Evolutionary conservation across 2,113 vertebrate species (phyloP), one percentile per base, ranked within the genome.

Genomic region (Sminthopsis crassicaudata): DNA sequence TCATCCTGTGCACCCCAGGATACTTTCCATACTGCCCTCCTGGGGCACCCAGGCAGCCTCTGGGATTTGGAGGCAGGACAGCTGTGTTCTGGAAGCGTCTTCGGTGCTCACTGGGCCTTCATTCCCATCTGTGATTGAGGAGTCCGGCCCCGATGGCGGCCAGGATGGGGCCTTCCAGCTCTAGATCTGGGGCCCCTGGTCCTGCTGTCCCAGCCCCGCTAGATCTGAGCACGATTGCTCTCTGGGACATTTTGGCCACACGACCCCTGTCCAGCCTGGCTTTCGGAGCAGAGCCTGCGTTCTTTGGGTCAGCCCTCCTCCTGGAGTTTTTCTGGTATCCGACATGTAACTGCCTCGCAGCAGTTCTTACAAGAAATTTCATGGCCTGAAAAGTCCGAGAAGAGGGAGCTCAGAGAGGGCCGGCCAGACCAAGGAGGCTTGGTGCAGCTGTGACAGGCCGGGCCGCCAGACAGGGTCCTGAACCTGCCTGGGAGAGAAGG

Each of bases 401-500:
- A 84, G 67, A 84, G 54, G 24, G 67, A 84, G 6, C 55, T 57
- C 55, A 27, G 55, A 26, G 55, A 6, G 25, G 55, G 7, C 55
- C n/a, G n/a, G n/a, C n/a, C n/a, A n/a, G n/a, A n/a, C n/a, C n/a
- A n/a, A n/a, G n/a, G n/a, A 16, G 11, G 16, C 36, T 19, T 14
- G 30, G 30, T 36, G 60, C 2, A 12, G 57, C 55, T 30, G 27
- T 27, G 55, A 30, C 1, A n/a, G n/a, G 2, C 27, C 0, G 12
- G 60, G 14, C 2, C 27, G 3, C 2, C 57, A 60, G 55, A 26
- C 30, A 30, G 57, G 57, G 12, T 60, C 30, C 57, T 60, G 57
- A 27, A 30, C 12, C 2, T 0, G 2, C 3, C 1, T 0, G 12
- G 60, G 60, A 67, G 12, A 36, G 2, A 67, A 30, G 27, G 27